Evolutionary conservation across 2,888 invertebrate species (phyloP).

Genomic region (Aethes cnicana): DNA sequence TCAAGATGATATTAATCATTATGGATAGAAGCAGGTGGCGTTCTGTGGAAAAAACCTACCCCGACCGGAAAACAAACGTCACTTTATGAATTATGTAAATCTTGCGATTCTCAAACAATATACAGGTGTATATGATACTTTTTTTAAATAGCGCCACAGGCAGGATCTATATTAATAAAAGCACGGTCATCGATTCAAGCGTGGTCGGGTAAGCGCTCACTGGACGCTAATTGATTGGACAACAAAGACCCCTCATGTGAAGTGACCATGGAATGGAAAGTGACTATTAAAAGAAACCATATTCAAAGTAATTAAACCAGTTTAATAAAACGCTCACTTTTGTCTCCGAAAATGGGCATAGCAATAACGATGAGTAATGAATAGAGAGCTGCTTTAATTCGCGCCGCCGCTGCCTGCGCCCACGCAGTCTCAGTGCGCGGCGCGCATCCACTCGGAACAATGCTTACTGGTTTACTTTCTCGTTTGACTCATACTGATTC

Average conservation of each 20-base stretch:
- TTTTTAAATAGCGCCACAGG: too few species aligned
- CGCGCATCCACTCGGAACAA: slow-evolving; percentile 81
- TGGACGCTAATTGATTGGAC: slow-evolving; percentile 59
- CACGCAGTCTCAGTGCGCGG: slow-evolving; percentile 67
- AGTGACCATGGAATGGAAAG: slow-evolving; percentile 52
- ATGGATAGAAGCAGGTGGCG: too few species aligned
- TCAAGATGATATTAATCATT: too few species aligned
- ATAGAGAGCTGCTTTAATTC: slow-evolving; percentile 81
- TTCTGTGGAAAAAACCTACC: too few species aligned
- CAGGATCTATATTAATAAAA: slow-evolving; percentile 38
- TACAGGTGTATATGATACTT: too few species aligned
- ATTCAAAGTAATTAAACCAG: slow-evolving; percentile 52
- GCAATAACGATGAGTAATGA: slow-evolving; percentile 81
- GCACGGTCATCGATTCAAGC: slow-evolving; percentile 45
- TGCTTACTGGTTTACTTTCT: slow-evolving; percentile 81
- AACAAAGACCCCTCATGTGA: slow-evolving; percentile 59
- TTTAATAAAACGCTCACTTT: slow-evolving; percentile 69
- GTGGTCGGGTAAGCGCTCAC: slow-evolving; percentile 64
- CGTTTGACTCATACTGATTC: slow-evolving; percentile 80
- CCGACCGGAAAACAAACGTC: too few species aligned
- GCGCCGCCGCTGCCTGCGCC: slow-evolving; percentile 69
- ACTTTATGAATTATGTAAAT: too few species aligned
- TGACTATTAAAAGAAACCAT: slow-evolving; percentile 50
- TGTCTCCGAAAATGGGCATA: slow-evolving; percentile 76
- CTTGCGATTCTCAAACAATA: too few species aligned